phyloP scores from a whole-genome alignment of 1,140 invertebrate species.

The Epicauta chinensis region DNA sequence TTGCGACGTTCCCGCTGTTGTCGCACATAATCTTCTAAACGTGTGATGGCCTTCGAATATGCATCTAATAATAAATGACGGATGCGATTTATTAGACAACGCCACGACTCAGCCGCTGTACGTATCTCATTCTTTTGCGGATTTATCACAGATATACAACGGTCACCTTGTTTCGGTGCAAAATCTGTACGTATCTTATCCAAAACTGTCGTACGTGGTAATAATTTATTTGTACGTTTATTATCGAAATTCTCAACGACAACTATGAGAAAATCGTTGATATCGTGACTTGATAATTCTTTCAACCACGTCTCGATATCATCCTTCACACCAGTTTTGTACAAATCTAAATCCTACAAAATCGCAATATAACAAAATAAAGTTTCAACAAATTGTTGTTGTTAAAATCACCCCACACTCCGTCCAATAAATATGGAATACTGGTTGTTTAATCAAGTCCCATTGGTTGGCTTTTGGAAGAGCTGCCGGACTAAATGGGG shows the following conservation, averaged over 20 bases:
- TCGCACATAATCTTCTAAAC: slow-evolving; percentile 88
- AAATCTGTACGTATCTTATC: slow-evolving; percentile 94
- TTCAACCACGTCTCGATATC: slow-evolving; percentile 85
- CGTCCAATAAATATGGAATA: slow-evolving; percentile 93
- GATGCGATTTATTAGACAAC: slow-evolving; percentile 73
- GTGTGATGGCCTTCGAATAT: slow-evolving; percentile 77
- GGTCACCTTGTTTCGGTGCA: slow-evolving; percentile 82
- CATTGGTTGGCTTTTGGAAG: slow-evolving; percentile 60
- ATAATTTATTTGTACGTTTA: slow-evolving; percentile 83
- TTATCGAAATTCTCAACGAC: slow-evolving; percentile 89
- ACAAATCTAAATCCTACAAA: slow-evolving; percentile 82
- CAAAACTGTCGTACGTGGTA: slow-evolving; percentile 86
- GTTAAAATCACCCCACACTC: slow-evolving; percentile 70
- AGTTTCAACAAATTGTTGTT: neutral
- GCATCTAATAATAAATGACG: slow-evolving; percentile 78
- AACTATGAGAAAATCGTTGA: slow-evolving; percentile 91
- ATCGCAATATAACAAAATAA: slow-evolving; percentile 12
- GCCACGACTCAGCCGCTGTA: slow-evolving; percentile 78
- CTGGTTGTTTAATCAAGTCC: slow-evolving; percentile 75
- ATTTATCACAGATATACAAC: slow-evolving; percentile 86
- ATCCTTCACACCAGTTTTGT: slow-evolving; percentile 79
- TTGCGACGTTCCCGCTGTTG: slow-evolving; percentile 84
- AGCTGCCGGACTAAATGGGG: slow-evolving; percentile 68
- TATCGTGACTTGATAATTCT: slow-evolving; percentile 63
- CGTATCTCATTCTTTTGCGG: slow-evolving; percentile 83